Evolutionary conservation across 30 jellyfish, hydroid and myxozoan genomes (phyloP), one percentile per base, ranked within the genome.

Genomic region (Aurelia sp.): DNA sequence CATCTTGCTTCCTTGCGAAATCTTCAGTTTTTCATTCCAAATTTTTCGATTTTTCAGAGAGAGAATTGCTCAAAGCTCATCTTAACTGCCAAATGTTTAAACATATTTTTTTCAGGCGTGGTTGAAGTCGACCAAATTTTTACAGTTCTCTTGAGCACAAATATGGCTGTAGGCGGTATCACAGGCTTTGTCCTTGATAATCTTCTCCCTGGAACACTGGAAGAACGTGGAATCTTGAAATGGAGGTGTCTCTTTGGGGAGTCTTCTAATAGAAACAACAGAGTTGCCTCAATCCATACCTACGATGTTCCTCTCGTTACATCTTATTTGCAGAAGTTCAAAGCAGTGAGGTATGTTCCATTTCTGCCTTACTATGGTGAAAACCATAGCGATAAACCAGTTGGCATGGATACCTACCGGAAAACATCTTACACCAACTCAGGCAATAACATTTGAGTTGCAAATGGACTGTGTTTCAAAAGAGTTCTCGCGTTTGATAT

Each of bases 121-220:
- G 73, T 76, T 61, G 96, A 75, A 62, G 73, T 74, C 10, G 96
- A 85, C 85, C 97, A 89, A 78, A 86, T 94, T 82, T 20, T 94
- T 7, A 63, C 90, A 11, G 99, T 94, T 6, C 58, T 94, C 37
- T 86, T 94, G 81, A 76, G 92, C 55, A 94, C 99, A 19, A 94
- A 94, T 73, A 94, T 94, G 99, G 96, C 96, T 19, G 99, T 94
- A 6, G 97, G 97, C 11, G 99, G 99, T 30, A 21, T 89, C 77
- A 89, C 95, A 58, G 99, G 97, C 53, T 89, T 89, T 60, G 58
- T 83, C 6, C 77, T 94, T 55, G 99, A 94, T 70, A 94, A 94
- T 78, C 70, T 89, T 18, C 77, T 94, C 19, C 99, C 99, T 6
- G 99, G 99, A 66, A 94, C 99, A 7, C 80, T 37, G 3, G 95